These are phyloP conservation scores for Anguilla obscura DNA, from an alignment of 2,797 vertebrate genomes.

Conservation along the genomic window DNA sequence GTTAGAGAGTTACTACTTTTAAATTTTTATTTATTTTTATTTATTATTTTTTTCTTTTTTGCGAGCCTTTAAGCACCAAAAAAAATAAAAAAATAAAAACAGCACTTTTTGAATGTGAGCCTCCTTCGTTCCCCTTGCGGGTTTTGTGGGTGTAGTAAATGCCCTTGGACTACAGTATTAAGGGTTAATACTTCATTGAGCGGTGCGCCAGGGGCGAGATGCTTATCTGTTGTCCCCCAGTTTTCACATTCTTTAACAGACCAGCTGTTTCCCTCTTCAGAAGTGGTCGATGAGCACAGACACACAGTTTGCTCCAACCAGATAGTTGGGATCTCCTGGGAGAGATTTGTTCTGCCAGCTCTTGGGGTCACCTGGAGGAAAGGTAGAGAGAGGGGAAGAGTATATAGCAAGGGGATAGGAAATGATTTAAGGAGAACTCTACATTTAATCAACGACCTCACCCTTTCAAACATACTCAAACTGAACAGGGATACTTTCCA, in stretches of 20 bases:
- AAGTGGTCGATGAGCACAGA: slow-evolving; percentile 99
- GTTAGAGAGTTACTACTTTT: slow-evolving; percentile 65
- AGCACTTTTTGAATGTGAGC: slow-evolving; percentile 54
- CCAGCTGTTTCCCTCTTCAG: slow-evolving; percentile 87
- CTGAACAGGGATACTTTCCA: not conserved
- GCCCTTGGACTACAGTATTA: slow-evolving; percentile 66
- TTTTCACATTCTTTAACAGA: slow-evolving; percentile 85
- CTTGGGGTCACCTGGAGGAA: slow-evolving; percentile 93
- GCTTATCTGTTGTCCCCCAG: slow-evolving; percentile 54
- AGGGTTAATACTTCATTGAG: slow-evolving; percentile 79
- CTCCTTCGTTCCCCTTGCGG: slow-evolving; percentile 40
- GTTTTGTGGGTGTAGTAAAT: slow-evolving; percentile 65
- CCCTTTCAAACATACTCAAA: not conserved
- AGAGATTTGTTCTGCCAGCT: slow-evolving; percentile 99
- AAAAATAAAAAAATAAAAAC: slow-evolving; percentile 52
- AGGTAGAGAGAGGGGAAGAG: slow-evolving; percentile 54
- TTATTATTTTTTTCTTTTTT: slow-evolving; percentile 73
- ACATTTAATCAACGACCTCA: not conserved
- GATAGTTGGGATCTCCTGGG: slow-evolving; percentile 98
- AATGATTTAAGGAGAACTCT: not conserved
- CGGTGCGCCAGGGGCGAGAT: slow-evolving; percentile 60
- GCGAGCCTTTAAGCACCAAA: slow-evolving; percentile 80
- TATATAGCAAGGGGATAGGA: not conserved
- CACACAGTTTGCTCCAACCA: slow-evolving; percentile 98
- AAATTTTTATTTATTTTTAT: slow-evolving; percentile 57